A percentile compares a stretch with the other conserved stretches of the same genome.
Conservation (phyloP, 1,140 invertebrate genomes). For the Microplitis mediator region DNA sequence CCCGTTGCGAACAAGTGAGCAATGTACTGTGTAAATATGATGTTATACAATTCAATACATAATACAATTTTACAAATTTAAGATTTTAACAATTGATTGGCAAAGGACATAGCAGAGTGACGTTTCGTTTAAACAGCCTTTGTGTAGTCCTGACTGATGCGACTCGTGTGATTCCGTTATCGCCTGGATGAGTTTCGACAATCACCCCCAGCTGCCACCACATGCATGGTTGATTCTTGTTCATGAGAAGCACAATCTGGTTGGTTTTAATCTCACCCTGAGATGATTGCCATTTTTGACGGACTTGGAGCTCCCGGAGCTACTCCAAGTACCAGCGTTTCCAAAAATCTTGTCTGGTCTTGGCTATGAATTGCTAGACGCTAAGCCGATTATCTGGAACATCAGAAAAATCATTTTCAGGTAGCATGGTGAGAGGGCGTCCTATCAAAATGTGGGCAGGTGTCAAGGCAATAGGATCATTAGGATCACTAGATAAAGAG, state of each 20-base stretch:
- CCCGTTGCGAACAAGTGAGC: no score
- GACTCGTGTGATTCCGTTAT: no score
- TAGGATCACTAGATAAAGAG: slow-evolving; percentile 27
- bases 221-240: neutral
- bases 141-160: no score
- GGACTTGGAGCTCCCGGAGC: slow-evolving; percentile 21
- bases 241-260: neutral
- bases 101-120: no score
- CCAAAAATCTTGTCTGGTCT: slow-evolving; percentile 26
- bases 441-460: slow-evolving; percentile 47
- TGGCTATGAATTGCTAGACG: slow-evolving; percentile 27
- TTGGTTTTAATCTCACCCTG: neutral
- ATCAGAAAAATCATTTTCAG: slow-evolving; percentile 13
- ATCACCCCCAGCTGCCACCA: no score
- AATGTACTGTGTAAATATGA: no score
- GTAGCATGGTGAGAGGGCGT: no score
- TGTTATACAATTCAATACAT: no score
- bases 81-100: no score
- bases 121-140: no score
- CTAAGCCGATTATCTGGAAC: slow-evolving; percentile 14
- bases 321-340: slow-evolving; percentile 24
- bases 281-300: slow-evolving; percentile 22
- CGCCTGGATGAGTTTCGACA: no score
- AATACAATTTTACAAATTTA: no score
- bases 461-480: slow-evolving; percentile 29